Evolutionary conservation across 2,113 vertebrate genomes (phyloP), one percentile per base, ranked within the genome.

Genomic region (zebrafish (Danio rerio)): DNA sequence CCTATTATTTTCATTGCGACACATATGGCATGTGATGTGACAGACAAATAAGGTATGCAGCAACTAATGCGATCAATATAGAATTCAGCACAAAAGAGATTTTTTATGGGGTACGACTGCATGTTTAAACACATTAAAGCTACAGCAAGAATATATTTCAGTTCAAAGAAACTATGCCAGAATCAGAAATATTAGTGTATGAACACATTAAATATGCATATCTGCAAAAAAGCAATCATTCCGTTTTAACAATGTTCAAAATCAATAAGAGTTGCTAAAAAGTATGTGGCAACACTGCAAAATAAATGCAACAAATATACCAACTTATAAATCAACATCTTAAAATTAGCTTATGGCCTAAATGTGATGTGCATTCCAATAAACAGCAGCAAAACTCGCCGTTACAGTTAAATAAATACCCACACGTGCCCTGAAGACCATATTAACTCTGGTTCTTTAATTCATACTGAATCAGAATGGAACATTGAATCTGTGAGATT

Each of bases 1-100:
- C 72, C 58, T n/a, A 77, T 50, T 77, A 77, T 77, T 62, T 50
- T 50, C 45, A 61, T 40, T 62, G 45, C 49, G 45, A 63, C 58
- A 63, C 42, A 20, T 6, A 20, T 31, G 69, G 69, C 69, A 52
- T 52, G 42, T 61, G 56, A 61, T 52, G 42, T 61, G 56, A 61
- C 40, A 9, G n/a, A 20, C 31, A 69, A 69, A 69, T 61, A 69
- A 69, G 45, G 69, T 61, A 61, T 50, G 45, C 55, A 58, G 72
- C 40, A 61, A 61, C n/a, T 76, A 21, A 61, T 49, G 56, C 2
- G 10, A 76, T 61, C 43, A 59, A 61, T 76, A 61, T 76, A 61
- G 53, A 58, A 21, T 61, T 76, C 42, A 21, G 21, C 18, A 15
- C n/a, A 20, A 43, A 43, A 20, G 9, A 59, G 6, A 56, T 18